Base-by-base conservation (phyloP, 2,113 vertebrate species). In the Ptyas mucosa region DNA sequence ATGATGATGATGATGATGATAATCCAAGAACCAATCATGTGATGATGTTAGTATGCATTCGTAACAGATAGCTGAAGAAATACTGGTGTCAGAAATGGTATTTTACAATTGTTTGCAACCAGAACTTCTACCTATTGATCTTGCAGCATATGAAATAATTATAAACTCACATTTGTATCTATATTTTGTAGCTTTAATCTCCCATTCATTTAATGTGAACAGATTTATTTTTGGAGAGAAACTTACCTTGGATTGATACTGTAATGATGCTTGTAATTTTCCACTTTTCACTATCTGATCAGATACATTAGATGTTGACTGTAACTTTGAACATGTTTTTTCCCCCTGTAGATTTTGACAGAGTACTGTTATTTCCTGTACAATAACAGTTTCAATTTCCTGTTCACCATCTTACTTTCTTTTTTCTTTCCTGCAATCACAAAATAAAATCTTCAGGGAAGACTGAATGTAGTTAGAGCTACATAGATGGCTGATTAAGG, bases 301-400 rank as follows among this genome's bases (percentile, higher is more conserved):
- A 98, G 98, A 99, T 99, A 98, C 88, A 95, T 39, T 95, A 93
- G 94, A 96, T 97, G 87, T 88, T 94, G 97, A 97, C 97, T 96
- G 96, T 96, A 97, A 97, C 95, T 97, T 95, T 97, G 98, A 99
- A 99, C 99, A 99, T 97, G 97, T 98, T 98, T 96, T 97, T 96
- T 29, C 21, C 11, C 15, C 55, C 98, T 98, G 98, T 98, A 98
- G 98, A 98, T 99, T 98, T 99, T 99, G 99, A 99, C 98, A 96
- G 98, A 99, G 98, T 98, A 97, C 98, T 97, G 98, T 99, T 98
- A 99, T 99, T 99, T 99, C 99, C 99, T 99, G 98, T 98, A 97
- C 97, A 97, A 98, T 98, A 99, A 99, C 98, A 98, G 98, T 99
- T 99, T 98, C 98, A 99, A 99, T 99, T 99, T 99, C 99, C 99